Evolutionary conservation across 2,113 vertebrate species (phyloP).

Genomic region (Platycercus adscitus): DNA sequence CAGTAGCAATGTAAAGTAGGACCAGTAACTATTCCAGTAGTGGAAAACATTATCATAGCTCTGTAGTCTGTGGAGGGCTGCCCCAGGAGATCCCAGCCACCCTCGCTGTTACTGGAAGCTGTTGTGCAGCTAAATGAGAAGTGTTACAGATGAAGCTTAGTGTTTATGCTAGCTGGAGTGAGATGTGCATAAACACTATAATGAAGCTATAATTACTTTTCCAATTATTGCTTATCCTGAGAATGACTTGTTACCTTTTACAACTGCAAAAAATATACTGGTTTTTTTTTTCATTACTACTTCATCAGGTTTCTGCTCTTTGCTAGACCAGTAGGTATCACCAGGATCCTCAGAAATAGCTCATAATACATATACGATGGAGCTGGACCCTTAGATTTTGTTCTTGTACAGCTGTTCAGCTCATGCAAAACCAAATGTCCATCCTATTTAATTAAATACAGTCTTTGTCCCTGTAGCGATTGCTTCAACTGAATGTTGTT

Average conservation of each 20-base stretch:
- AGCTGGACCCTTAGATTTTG: background rate
- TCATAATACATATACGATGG: fast-evolving
- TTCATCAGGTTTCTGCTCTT: background rate
- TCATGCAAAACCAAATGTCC: background rate
- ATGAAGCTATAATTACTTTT: background rate
- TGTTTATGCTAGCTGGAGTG: background rate
- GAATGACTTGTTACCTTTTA: background rate
- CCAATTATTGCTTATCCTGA: background rate
- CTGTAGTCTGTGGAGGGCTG: background rate
- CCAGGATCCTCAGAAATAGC: background rate
- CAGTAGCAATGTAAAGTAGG: fast-evolving
- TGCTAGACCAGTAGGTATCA: background rate
- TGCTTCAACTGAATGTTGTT: background rate
- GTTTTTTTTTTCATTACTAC: background rate
- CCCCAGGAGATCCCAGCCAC: background rate
- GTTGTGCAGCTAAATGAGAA: fast-evolving
- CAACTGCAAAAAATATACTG: background rate
- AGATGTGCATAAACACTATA: background rate
- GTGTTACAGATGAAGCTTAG: fast-evolving
- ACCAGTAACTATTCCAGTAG: fast-evolving
- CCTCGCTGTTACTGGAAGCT: background rate
- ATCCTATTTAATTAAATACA: background rate
- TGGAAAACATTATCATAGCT: background rate
- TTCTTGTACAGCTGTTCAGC: background rate
- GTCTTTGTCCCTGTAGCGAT: background rate